Base-by-base conservation (phyloP, 2,113 vertebrate species). In the Sinocyclocheilus anshuiensis region DNA sequence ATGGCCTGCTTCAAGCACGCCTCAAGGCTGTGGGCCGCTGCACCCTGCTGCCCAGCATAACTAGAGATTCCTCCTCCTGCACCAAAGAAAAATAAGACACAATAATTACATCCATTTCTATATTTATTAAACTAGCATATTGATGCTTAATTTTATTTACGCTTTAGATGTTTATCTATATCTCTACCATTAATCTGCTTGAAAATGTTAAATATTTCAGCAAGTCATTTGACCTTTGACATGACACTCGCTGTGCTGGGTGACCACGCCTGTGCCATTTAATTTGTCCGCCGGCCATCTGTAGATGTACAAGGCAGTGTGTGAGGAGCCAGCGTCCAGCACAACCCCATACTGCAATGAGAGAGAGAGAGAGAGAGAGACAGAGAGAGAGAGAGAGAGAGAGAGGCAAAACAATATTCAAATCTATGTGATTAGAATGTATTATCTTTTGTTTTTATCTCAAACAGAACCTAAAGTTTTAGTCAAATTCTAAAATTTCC, bases 311-410 rank as follows among this genome's bases (percentile, higher is more conserved):
- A 98, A 91, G 33, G 96, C 86, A 0, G 97, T 97, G 93, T 98
- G 97, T 0, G 96, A 97, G 63, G 97, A 98, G 39, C 97, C 97
- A 0, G 97, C 96, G 0, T 99, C 97, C 12, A 98, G 89, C 84
- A 98, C 97, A 4, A 98, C 93, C 1, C 97, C 97, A 0, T 96
- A 97, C 97, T 98, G 88, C 61, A 61, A 80, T 0, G 87, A 55
- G 7, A 42, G 20, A 79, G 57, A 82, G 11, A 20, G 18, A 39
- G 4, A 42, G 39, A n/a, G n/a, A n/a, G n/a, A n/a, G n/a, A n/a
- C n/a, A 55, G 7, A 42, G 20, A 79, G 57, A 82, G 11, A 20
- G 18, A 39, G 39, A 7, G 36, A 36, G 36, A 39, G 36, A 39
- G 18, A 26, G 26, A 26, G 26, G 29, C 13, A 61, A 7, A 69